Base-by-base conservation (phyloP, 1,140 invertebrate species). In the Bursaphelenchus mucronatus region DNA sequence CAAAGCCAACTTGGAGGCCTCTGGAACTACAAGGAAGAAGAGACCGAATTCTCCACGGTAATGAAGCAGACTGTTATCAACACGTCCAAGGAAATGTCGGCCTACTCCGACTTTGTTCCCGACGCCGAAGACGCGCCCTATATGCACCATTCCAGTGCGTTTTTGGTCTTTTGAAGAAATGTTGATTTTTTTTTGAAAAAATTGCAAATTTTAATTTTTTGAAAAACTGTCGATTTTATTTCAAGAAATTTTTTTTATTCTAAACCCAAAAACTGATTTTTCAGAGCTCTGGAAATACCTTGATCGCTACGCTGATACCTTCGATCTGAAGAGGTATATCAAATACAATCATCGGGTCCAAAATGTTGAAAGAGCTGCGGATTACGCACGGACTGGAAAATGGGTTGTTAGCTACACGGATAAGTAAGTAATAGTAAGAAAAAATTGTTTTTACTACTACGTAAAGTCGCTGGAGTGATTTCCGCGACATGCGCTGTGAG, bases 11-110 rank as follows among this genome's bases (percentile, higher is more conserved):
- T 83, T 11, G 80, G 80, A 40, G 80, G 80, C 17, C 51, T 81
- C 11, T 81, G 80, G 82, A 66, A 64, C 44, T 80, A 73, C 54
- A 66, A 68, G 39, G n/a, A 17, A 40, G 54, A 68, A 5, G 67
- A 72, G 30, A 63, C 62, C 30, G 55, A 63, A 58, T 63, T 59
- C 19, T 63, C 74, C 0, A 82, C 81, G 0, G 82, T 83, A 0
- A 78, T 81, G 74, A 78, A 78, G 47, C 76, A 76, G 9, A 83
- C 82, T 3, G 74, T 84, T 1, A 82, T 83, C 61, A 85, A 85
- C 68, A 82, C 83, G 0, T 83, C 82, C 61, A 85, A 85, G 67
- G 84, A 84, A 69, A 79, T 85, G 74, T 83, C 82, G 71, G 75
- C 79, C 3, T 85, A 79, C 74, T 82, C 81, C 57, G 84, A 85